phyloP scores from a whole-genome alignment of 2,113 vertebrate genomes.

The Colinus virginianus region DNA sequence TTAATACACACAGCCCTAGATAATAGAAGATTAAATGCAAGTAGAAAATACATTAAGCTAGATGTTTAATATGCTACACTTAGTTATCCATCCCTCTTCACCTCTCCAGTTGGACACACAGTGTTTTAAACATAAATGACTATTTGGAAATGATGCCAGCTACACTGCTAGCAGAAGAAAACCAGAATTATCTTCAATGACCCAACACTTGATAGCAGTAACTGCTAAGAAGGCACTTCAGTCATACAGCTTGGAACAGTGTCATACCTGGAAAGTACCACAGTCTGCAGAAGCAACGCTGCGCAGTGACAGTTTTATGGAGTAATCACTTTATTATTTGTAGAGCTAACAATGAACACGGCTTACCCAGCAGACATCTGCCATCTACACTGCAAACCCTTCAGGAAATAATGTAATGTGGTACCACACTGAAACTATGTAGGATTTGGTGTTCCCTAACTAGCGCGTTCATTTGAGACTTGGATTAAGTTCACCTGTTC shows the following conservation, averaged over 20 bases:
- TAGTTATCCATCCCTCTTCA: not conserved
- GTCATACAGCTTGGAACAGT: not conserved
- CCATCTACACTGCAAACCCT: not conserved
- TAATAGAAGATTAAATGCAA: not conserved
- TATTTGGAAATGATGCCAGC: not conserved
- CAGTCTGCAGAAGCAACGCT: accelerated
- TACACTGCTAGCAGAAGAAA: not conserved
- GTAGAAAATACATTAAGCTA: not conserved
- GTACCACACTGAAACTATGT: not conserved
- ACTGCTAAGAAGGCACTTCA: not conserved
- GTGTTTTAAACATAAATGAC: not conserved
- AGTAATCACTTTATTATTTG: slow-evolving; percentile 20
- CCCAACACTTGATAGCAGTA: not conserved
- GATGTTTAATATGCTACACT: not conserved
- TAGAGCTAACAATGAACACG: slow-evolving; percentile 9
- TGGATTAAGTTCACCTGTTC: slow-evolving; percentile 42
- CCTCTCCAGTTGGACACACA: not conserved
- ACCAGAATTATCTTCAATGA: not conserved
- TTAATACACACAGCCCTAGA: not conserved
- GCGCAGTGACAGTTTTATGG: slow-evolving; percentile 13
- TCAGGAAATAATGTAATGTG: slow-evolving; percentile 38
- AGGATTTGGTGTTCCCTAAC: slow-evolving; percentile 3
- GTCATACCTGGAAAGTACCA: not conserved
- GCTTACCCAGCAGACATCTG: slow-evolving; percentile 12
- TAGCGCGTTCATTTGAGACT: not conserved